These are phyloP conservation scores for Halictus quadricinctus DNA, from an alignment of 2,888 invertebrate genomes.

Conservation along the genomic window DNA sequence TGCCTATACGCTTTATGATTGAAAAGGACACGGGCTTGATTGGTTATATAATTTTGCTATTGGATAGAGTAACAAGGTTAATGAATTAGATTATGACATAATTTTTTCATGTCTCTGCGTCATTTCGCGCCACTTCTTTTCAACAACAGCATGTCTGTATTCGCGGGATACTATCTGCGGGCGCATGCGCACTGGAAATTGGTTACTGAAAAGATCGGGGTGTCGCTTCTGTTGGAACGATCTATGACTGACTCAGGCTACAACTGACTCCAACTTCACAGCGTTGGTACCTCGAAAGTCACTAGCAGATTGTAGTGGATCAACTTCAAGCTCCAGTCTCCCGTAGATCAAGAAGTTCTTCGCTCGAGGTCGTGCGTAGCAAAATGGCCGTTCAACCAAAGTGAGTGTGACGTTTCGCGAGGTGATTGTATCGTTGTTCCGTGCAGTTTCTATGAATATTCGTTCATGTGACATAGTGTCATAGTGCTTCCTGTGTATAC, in stretches of 20 bases:
- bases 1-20: no score
- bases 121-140: no score
- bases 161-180: neutral
- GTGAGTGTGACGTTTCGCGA: conserved; percentile 77
- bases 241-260: neutral
- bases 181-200: neutral
- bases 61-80: no score
- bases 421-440: conserved; percentile 73
- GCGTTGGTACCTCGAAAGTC: conserved; percentile 39
- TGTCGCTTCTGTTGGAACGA: neutral
- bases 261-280: neutral
- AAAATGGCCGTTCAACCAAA: conserved; percentile 78
- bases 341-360: conserved; percentile 61
- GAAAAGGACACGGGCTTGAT: no score
- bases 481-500: conserved; percentile 52
- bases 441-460: conserved; percentile 64
- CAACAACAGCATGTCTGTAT: no score
- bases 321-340: conserved; percentile 49
- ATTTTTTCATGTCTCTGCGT: no score
- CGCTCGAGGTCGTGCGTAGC: conserved; percentile 69
- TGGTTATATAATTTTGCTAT: no score
- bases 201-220: neutral
- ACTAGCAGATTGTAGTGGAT: conserved; percentile 34
- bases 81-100: no score
- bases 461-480: conserved; percentile 62